Conservation (phyloP, 1,140 invertebrate species). For the Marisa cornuarietis region DNA sequence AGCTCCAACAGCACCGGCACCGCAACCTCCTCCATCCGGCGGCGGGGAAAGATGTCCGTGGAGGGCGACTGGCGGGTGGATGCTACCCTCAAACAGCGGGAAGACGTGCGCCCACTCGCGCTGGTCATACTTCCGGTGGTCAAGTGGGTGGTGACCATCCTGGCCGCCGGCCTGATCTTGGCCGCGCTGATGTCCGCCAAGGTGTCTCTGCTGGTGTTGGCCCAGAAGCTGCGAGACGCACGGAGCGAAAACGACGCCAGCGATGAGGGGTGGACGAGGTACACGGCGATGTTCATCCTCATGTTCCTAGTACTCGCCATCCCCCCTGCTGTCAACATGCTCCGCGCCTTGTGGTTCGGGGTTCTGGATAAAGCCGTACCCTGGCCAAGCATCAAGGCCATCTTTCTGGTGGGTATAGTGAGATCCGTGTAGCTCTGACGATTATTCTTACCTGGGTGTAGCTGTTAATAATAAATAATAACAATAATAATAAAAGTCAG, state of each 20-base stretch:
- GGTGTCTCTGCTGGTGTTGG: constrained; percentile 13
- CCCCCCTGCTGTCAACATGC: neutral
- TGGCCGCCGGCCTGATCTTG: neutral
- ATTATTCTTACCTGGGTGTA: too few relatives aligned
- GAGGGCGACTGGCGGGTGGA: constrained; percentile 30
- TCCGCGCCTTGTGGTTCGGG: constrained; percentile 17
- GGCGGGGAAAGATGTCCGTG: constrained; percentile 21
- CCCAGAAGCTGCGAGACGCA: neutral
- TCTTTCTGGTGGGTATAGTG: constrained; percentile 19
- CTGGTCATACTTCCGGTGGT: constrained; percentile 10
- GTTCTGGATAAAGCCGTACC: constrained; percentile 4
- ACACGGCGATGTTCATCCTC: constrained; percentile 23
- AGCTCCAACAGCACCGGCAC: neutral
- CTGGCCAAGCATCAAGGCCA: constrained; percentile 16
- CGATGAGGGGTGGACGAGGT: neutral
- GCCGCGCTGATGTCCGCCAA: constrained; percentile 17
- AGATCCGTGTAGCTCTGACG: too few relatives aligned
- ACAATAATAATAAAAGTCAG: too few relatives aligned
- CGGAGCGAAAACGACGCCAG: neutral
- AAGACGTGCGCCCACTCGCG: neutral
- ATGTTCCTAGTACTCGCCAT: constrained; percentile 22
- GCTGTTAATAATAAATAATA: too few relatives aligned
- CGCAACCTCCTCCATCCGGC: too few relatives aligned
- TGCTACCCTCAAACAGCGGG: neutral
- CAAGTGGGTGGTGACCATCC: constrained; percentile 23